phyloP scores from a whole-genome alignment of 2,797 vertebrate genomes.

The Mormyrops attenuatus region DNA sequence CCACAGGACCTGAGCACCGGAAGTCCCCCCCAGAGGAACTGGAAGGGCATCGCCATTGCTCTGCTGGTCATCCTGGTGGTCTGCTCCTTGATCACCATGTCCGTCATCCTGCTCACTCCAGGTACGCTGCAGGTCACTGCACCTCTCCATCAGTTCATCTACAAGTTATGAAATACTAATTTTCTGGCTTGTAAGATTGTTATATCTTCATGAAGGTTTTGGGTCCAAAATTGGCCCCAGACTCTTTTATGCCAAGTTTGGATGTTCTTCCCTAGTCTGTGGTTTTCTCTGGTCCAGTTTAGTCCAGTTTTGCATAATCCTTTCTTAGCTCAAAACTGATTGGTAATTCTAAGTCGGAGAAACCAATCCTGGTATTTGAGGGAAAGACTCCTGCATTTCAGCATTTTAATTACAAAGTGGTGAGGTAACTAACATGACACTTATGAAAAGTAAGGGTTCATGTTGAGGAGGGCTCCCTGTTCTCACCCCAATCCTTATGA shows the following conservation, averaged over 20 bases:
- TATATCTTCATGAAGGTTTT: not conserved
- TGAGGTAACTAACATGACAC: not conserved
- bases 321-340: not conserved
- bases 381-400: not conserved
- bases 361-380: not conserved
- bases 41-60: slow-evolving; percentile 96
- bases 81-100: slow-evolving; percentile 96
- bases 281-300: not conserved
- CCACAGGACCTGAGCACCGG: slow-evolving; percentile 68
- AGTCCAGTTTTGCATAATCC: not conserved
- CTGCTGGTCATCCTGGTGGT: slow-evolving; percentile 94
- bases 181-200: not conserved
- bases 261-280: not conserved
- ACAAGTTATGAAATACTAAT: not conserved
- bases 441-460: not conserved
- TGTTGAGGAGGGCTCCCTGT: not conserved
- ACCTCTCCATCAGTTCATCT: not conserved
- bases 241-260: not conserved
- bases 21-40: slow-evolving; percentile 92
- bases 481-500: not conserved
- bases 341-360: not conserved
- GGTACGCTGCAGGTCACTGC: slow-evolving; percentile 55
- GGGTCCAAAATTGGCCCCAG: not conserved
- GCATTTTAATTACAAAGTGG: not conserved
- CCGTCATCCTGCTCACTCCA: slow-evolving; percentile 94